Evolutionary conservation across 2,888 invertebrate species (phyloP), one percentile per base, ranked within the genome.

Genomic region (Willowsia nigromaculata): DNA sequence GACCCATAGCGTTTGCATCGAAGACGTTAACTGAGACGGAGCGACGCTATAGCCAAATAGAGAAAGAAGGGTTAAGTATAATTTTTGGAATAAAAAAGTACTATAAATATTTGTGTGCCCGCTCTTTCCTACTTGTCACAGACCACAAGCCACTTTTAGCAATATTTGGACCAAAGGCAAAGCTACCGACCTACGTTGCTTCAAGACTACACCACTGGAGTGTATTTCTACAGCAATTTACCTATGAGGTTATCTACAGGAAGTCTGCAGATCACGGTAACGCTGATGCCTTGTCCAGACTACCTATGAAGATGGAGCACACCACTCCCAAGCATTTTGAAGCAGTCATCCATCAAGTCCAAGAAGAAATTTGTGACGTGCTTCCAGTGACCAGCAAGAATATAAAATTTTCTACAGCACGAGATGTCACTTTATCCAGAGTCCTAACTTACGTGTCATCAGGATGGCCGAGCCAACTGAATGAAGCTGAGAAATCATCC

Each of bases 1-100:
- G 37, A 1, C 59, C 92, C 13, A 82, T 92, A 78, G 68, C 93
- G 9, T 53, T 92, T 22, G 92, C 85, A 93, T 37, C 91, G 91
- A 68, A 59, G 87, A 18, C 0, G 91, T 91, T 86, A 4, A 50
- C 86, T 27, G 7, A 1, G 2, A 59, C 80, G 7, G 90, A 89
- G 50, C 30, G 15, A 15, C 65, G 78, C 6, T 89, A 82, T 18
- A 27, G 37, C 0, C 53, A 78, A n/a, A 81, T 78, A 0, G 89
- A 89, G 53, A 47, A 71, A 18, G 85, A 89, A 53, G 78, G 50
- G 30, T 27, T 47, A 30, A n/a, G 80, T 25, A 27, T 85, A 0
- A 53, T 71, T 1, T 89, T 33, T 25, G 85, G 84, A 2, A 25
- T 84, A 22, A 5, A 43, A 30, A 47, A 74, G 13, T 76, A 22